These are phyloP conservation scores for Druon quercuslanigerum DNA, from an alignment of 1,140 invertebrate genomes.

Conservation along the genomic window DNA sequence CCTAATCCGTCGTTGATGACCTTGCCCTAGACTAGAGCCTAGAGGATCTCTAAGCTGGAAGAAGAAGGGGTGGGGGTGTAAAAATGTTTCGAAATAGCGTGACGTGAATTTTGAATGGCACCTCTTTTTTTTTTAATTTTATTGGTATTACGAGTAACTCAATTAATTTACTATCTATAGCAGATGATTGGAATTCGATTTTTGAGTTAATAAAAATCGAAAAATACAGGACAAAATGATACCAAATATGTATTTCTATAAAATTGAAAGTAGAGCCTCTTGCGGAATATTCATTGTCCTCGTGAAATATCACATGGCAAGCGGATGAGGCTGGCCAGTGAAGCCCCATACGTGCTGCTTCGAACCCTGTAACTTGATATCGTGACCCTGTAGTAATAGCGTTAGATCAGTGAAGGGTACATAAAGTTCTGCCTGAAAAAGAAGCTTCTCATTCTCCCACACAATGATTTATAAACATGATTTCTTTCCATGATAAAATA, in stretches of 20 bases:
- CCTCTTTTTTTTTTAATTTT: no score
- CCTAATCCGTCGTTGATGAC: no score
- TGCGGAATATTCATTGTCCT: constrained; percentile 48
- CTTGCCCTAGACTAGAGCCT: no score
- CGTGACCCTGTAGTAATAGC: constrained; percentile 69
- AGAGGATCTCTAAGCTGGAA: no score
- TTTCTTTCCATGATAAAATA: no score
- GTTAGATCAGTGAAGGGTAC: constrained; percentile 62
- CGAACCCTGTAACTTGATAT: constrained; percentile 63
- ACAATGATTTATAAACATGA: not conserved
- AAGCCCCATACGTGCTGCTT: constrained; percentile 58
- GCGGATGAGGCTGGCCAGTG: constrained; percentile 67
- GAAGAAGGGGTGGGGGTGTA: no score
- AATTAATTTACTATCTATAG: no score
- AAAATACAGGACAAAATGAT: not conserved
- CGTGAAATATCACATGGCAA: constrained; percentile 62
- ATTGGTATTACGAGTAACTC: no score
- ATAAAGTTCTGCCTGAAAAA: constrained; percentile 30
- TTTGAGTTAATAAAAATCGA: no score
- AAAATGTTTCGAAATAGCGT: no score
- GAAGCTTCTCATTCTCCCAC: constrained; percentile 24
- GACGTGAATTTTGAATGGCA: no score
- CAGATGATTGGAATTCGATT: no score
- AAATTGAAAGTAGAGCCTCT: constrained; percentile 21
- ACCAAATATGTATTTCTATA: constrained; percentile 20